A percentile compares a stretch with the other conserved stretches of the same genome.
phyloP scores from a whole-genome alignment of 2,113 vertebrate genomes.

The Corvus hawaiiensis region DNA sequence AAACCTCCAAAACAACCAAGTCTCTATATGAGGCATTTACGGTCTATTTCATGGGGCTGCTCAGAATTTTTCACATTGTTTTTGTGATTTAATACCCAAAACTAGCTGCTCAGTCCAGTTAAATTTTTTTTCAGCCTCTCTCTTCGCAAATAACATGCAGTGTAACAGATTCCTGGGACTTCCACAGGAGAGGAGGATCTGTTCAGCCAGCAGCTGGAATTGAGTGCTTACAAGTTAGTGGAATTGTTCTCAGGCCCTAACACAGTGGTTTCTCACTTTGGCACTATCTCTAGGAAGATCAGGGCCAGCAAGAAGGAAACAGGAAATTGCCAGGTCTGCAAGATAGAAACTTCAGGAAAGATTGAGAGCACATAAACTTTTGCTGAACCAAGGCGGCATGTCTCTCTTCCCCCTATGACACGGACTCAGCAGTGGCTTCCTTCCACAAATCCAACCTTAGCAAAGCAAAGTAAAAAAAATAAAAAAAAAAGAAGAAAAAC shows the following conservation, averaged over 20 bases:
- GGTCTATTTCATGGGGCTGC: not conserved
- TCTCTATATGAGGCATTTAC: not conserved
- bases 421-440: not conserved
- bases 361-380: slow-evolving; percentile 31
- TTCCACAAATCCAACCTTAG: not conserved
- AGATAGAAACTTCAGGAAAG: slow-evolving; percentile 60
- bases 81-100: not conserved
- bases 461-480: not conserved
- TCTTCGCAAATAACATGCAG: not conserved
- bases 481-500: not conserved
- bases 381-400: not conserved
- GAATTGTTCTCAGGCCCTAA: not conserved
- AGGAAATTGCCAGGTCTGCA: slow-evolving; percentile 30
- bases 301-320: slow-evolving; percentile 45
- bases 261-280: not conserved
- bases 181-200: not conserved
- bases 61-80: not conserved
- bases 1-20: not conserved
- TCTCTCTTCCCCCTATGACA: not conserved
- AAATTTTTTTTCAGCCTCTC: not conserved
- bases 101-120: not conserved
- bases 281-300: slow-evolving; percentile 30
- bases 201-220: not conserved
- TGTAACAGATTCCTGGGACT: not conserved
- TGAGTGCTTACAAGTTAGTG: not conserved